phyloP scores from a whole-genome alignment of 2,888 invertebrate species.

The Andrena hattorfiana region DNA sequence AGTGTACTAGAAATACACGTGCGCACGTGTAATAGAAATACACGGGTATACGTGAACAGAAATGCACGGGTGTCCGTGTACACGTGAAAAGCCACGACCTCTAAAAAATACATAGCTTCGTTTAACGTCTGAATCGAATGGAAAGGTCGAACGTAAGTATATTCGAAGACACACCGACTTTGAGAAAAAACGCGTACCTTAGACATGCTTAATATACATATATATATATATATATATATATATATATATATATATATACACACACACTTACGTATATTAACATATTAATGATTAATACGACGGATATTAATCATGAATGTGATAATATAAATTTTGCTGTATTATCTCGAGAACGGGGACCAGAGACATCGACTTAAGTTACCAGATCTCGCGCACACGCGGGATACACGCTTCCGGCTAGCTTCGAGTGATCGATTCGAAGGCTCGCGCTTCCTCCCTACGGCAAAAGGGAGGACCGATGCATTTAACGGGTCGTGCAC shows the following conservation, averaged over 20 bases:
- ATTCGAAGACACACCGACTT: constrained; percentile 32
- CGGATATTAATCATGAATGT: constrained; percentile 45
- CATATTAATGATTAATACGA: constrained; percentile 48
- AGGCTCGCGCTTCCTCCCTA: constrained; percentile 16
- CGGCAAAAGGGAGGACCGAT: constrained; percentile 24
- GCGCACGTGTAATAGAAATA: too few species aligned
- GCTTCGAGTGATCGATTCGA: constrained; percentile 41
- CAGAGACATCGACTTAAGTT: constrained; percentile 69
- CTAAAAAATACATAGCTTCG: neutral
- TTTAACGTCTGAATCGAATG: constrained; percentile 34
- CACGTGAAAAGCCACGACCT: too few species aligned
- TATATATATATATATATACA: constrained; percentile 21
- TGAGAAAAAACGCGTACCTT: constrained; percentile 53
- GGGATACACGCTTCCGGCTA: constrained; percentile 34
- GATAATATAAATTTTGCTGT: constrained; percentile 48
- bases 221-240: constrained; percentile 22
- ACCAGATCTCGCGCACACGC: constrained; percentile 49
- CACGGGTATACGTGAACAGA: too few species aligned
- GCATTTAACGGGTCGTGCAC: constrained; percentile 30
- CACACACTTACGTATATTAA: constrained; percentile 44
- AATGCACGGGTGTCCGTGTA: too few species aligned
- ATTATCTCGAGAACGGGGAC: constrained; percentile 66
- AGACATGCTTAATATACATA: constrained; percentile 24
- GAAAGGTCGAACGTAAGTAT: constrained; percentile 3
- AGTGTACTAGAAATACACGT: too few species aligned